Conservation (phyloP, 2,797 vertebrate genomes). For the Lepus oiostolus region DNA sequence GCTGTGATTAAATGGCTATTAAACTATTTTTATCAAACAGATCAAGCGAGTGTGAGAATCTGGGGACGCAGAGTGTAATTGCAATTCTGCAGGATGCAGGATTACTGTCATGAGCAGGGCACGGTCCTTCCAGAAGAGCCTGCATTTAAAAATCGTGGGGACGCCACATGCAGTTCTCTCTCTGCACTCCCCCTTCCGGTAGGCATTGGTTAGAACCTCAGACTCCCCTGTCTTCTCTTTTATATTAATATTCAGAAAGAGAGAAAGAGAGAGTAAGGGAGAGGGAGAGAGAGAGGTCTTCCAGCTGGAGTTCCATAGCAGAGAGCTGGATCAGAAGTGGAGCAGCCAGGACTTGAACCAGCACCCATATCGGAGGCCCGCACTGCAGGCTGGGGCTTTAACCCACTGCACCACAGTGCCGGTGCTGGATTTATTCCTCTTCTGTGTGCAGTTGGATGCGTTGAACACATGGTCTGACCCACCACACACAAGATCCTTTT, state of each 20-base stretch:
- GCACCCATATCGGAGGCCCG: too few species aligned
- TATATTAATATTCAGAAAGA: not conserved
- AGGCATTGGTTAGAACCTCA: not conserved
- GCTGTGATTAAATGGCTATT: slow-evolving; percentile 86
- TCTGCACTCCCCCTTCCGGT: slow-evolving; percentile 43
- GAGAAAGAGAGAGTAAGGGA: too few species aligned
- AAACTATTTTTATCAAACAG: slow-evolving; percentile 82
- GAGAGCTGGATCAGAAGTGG: too few species aligned
- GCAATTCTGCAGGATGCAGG: slow-evolving; percentile 77
- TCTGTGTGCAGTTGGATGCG: not conserved
- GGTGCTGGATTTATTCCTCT: slow-evolving; percentile 30
- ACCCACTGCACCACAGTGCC: too few species aligned
- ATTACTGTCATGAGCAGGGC: slow-evolving; percentile 75
- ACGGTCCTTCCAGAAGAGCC: slow-evolving; percentile 57
- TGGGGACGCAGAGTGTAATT: slow-evolving; percentile 79
- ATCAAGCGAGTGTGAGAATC: slow-evolving; percentile 77
- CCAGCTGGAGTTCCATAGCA: too few species aligned
- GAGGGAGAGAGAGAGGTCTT: too few species aligned
- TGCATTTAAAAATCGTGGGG: slow-evolving; percentile 66
- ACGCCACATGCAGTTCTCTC: slow-evolving; percentile 36
- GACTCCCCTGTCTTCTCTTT: slow-evolving; percentile 43
- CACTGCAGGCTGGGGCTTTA: too few species aligned
- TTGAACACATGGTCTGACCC: not conserved
- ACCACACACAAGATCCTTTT: not conserved
- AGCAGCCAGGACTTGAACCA: too few species aligned